Evolutionary conservation across 2,888 invertebrate species (phyloP).

Genomic region (Heliconius hortense): DNA sequence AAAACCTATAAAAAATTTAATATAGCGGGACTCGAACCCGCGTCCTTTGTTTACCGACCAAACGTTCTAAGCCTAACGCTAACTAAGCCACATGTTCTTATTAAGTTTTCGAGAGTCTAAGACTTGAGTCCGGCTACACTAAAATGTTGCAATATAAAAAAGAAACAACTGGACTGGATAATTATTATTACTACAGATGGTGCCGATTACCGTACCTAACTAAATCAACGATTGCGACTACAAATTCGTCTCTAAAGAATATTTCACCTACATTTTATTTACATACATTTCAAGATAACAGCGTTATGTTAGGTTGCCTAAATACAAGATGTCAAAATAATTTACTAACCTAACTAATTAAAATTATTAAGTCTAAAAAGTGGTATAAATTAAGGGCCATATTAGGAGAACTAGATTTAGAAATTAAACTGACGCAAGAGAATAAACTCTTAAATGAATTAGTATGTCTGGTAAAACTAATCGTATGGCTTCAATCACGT

Average conservation of each 20-base stretch:
- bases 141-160: not conserved
- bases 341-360: no score
- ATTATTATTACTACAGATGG: no score
- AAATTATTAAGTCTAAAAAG: no score
- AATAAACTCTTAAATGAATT: not conserved
- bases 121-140: not conserved
- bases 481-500: constrained; percentile 6
- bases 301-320: no score
- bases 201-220: no score
- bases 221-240: no score
- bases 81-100: not conserved
- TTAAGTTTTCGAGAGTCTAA: not conserved
- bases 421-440: not conserved
- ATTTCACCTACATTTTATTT: no score
- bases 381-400: not conserved
- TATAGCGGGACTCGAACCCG: not conserved
- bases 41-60: not conserved
- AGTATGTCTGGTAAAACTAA: not conserved
- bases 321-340: no score
- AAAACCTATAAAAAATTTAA: not conserved
- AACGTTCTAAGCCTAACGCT: not conserved
- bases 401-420: not conserved
- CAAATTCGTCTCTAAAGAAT: no score
- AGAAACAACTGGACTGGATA: no score
- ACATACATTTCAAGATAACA: no score